Evolutionary conservation across 2,113 vertebrate species (phyloP).

Genomic region (Eleginops maclovinus): DNA sequence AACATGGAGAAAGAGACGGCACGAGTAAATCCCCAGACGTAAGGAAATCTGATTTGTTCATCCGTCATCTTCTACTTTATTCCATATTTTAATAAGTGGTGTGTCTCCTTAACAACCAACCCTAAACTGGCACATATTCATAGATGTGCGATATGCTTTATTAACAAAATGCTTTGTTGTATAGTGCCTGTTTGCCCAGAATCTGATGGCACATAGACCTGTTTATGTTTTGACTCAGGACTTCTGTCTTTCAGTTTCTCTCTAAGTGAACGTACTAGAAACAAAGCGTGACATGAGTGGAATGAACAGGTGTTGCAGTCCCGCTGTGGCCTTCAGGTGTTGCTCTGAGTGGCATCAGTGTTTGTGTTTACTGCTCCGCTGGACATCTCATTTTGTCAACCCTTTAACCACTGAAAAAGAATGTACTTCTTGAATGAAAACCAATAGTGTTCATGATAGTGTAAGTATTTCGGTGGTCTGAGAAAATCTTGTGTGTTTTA

Average conservation of each 20-base stretch:
- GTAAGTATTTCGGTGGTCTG: background rate
- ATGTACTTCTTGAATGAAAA: background rate
- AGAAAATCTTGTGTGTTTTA: background rate
- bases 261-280: background rate
- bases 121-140: conserved; percentile 4
- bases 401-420: background rate
- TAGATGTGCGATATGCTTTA: background rate
- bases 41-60: conserved; percentile 14
- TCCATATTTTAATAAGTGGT: background rate
- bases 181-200: background rate
- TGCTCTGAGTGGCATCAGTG: conserved; percentile 26
- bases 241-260: background rate
- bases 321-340: conserved; percentile 7
- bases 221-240: background rate
- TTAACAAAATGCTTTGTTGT: background rate
- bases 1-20: background rate
- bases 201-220: background rate
- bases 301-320: conserved; percentile 26
- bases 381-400: conserved; percentile 18
- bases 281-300: conserved; percentile 20
- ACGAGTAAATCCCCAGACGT: conserved; percentile 11
- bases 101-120: background rate
- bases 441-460: background rate
- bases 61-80: background rate
- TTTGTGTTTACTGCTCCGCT: conserved; percentile 48